These are phyloP conservation scores for Allacma fusca DNA, from an alignment of 2,888 invertebrate species.

Conservation along the genomic window DNA sequence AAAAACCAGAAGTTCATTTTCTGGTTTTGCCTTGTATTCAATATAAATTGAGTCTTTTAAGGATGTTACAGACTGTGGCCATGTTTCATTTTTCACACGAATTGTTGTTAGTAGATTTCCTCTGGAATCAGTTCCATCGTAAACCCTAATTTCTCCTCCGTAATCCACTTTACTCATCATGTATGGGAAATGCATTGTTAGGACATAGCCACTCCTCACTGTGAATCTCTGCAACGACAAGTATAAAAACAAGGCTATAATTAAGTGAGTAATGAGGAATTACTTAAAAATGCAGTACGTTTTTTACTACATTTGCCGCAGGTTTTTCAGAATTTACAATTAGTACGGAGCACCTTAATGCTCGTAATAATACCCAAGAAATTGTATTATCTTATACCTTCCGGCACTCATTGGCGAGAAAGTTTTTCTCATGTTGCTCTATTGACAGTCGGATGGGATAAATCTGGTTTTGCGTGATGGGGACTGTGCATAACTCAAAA, in stretches of 20 bases:
- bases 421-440: constrained; percentile 79
- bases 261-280: too few relatives aligned
- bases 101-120: constrained; percentile 77
- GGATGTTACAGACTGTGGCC: constrained; percentile 88
- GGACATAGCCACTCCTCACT: constrained; percentile 74
- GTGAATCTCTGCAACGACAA: constrained; percentile 61
- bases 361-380: too few relatives aligned
- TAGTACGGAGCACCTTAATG: too few relatives aligned
- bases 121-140: constrained; percentile 77
- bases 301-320: too few relatives aligned
- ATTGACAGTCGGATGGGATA: constrained; percentile 85
- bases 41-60: constrained; percentile 81
- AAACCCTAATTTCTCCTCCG: constrained; percentile 77
- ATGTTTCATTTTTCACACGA: constrained; percentile 80
- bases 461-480: constrained; percentile 83
- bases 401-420: constrained; percentile 75
- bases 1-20: constrained; percentile 78
- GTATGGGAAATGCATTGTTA: constrained; percentile 86
- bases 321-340: too few relatives aligned
- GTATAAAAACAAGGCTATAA: not conserved
- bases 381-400: too few relatives aligned
- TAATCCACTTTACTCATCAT: constrained; percentile 74
- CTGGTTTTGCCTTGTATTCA: constrained; percentile 77
- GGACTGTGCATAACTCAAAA: constrained; percentile 84
- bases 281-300: too few relatives aligned